These are phyloP conservation scores for Xerus rutilus DNA, from an alignment of 2,797 vertebrate species.

Conservation along the genomic window DNA sequence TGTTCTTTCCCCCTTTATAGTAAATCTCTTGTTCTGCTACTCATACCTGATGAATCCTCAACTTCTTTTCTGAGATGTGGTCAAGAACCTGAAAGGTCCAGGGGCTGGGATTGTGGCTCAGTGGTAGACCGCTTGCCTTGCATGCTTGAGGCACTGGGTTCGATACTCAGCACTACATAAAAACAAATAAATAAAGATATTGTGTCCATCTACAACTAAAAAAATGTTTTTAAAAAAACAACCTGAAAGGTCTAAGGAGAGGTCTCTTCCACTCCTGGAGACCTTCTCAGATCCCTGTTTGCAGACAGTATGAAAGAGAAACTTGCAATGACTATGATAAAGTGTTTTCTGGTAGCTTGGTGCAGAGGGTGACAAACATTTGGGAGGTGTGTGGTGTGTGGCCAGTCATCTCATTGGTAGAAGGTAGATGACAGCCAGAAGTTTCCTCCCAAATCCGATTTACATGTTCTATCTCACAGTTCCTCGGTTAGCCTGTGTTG, in stretches of 20 bases:
- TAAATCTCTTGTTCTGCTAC: background rate
- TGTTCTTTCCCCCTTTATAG: background rate
- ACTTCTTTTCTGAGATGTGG: background rate
- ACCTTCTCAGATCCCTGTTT: background rate
- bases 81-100: background rate
- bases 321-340: background rate
- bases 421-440: background rate
- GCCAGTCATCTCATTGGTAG: background rate
- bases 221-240: background rate
- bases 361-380: background rate
- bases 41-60: background rate
- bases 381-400: background rate
- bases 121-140: too few relatives aligned
- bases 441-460: background rate
- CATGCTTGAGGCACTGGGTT: too few relatives aligned
- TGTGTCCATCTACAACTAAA: too few relatives aligned
- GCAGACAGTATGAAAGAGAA: background rate
- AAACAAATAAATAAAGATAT: too few relatives aligned
- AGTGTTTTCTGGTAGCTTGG: background rate
- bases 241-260: background rate
- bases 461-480: background rate
- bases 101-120: too few relatives aligned
- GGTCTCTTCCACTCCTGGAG: background rate
- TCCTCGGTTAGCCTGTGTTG: background rate
- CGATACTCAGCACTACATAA: too few relatives aligned